Evolutionary conservation across 1,140 invertebrate genomes (phyloP).

Genomic region (Formica exsecta): DNA sequence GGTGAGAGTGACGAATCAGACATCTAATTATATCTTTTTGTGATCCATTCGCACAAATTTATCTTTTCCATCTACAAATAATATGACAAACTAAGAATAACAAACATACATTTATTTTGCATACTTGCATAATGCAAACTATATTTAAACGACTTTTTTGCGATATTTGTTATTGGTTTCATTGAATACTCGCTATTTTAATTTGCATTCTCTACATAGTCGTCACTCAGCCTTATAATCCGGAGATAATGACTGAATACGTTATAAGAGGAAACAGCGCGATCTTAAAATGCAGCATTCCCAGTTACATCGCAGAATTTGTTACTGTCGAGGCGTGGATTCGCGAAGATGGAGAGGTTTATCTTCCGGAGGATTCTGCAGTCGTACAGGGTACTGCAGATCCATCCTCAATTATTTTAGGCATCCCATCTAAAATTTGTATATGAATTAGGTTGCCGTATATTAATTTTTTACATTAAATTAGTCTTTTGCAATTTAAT

Average conservation of each 20-base stretch:
- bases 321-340: slow-evolving; percentile 94
- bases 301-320: slow-evolving; percentile 95
- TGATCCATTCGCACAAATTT: slow-evolving; percentile 3
- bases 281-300: slow-evolving; percentile 95
- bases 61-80: not conserved
- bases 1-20: not conserved
- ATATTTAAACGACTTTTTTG: not conserved
- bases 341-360: slow-evolving; percentile 90
- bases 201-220: slow-evolving; percentile 87
- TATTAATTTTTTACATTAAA: not conserved
- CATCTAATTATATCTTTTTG: slow-evolving; percentile 17
- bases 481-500: not conserved
- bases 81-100: slow-evolving; percentile 4
- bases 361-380: slow-evolving; percentile 85
- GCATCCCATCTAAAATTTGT: slow-evolving; percentile 48
- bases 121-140: not conserved
- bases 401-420: slow-evolving; percentile 25
- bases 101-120: not conserved
- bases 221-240: slow-evolving; percentile 93
- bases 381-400: slow-evolving; percentile 80
- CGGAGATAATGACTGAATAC: slow-evolving; percentile 94
- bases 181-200: not conserved
- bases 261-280: slow-evolving; percentile 95
- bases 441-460: slow-evolving; percentile 3
- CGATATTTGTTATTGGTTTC: slow-evolving; percentile 9